phyloP scores from a whole-genome alignment of 2,113 vertebrate species.

The Aviceda subcristata region DNA sequence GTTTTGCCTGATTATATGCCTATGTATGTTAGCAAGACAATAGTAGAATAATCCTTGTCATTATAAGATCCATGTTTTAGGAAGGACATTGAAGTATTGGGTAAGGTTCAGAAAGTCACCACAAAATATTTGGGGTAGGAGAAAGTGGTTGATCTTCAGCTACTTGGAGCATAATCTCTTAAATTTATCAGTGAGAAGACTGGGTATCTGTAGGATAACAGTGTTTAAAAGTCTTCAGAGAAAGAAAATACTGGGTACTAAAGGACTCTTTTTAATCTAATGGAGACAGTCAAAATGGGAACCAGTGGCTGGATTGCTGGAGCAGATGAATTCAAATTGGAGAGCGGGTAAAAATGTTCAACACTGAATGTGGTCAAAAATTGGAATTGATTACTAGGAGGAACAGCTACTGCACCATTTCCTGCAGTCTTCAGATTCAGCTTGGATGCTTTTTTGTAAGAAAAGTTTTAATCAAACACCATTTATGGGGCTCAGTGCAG shows the following conservation, averaged over 20 bases:
- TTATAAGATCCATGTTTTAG: not conserved
- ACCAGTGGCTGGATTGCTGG: not conserved
- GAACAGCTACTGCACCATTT: not conserved
- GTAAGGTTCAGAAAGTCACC: not conserved
- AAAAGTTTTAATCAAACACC: constrained; percentile 15
- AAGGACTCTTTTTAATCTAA: not conserved
- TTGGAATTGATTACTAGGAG: not conserved
- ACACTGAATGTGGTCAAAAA: not conserved
- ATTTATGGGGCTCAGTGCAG: not conserved
- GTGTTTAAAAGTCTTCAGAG: not conserved
- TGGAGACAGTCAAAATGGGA: not conserved
- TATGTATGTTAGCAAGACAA: not conserved
- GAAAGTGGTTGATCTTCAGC: not conserved
- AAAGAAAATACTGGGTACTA: not conserved
- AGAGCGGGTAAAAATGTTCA: not conserved
- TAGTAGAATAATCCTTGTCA: not conserved
- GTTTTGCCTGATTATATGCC: not conserved
- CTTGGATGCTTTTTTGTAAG: not conserved
- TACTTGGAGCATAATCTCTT: not conserved
- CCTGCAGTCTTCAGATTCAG: not conserved
- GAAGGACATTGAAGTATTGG: not conserved
- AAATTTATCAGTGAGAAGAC: not conserved
- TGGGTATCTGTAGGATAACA: not conserved
- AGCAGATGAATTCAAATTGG: not conserved
- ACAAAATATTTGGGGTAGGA: not conserved